Conservation (phyloP, 2,888 invertebrate genomes). For the Melangyna quadrimaculata region DNA sequence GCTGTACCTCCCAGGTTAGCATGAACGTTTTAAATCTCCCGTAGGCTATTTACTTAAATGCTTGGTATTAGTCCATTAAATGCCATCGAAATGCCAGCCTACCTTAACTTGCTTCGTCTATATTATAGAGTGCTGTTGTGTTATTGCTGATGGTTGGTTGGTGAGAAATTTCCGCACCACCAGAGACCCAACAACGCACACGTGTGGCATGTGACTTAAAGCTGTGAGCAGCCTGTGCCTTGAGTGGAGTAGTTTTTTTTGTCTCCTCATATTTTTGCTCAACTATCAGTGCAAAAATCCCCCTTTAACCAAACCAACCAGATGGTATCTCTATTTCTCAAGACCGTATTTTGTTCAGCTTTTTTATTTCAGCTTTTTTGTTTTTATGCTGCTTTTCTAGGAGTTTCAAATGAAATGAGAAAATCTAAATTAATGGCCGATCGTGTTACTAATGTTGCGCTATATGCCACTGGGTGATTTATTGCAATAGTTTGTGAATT, state of each 20-base stretch:
- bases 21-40: slow-evolving; percentile 37
- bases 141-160: slow-evolving; percentile 6
- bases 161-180: slow-evolving; percentile 48
- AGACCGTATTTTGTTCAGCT: slow-evolving; percentile 48
- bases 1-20: slow-evolving; percentile 37
- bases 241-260: slow-evolving; percentile 10
- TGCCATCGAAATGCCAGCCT: slow-evolving; percentile 32
- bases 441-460: slow-evolving; percentile 71
- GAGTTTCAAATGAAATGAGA: slow-evolving; percentile 53
- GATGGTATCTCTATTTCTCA: slow-evolving; percentile 52
- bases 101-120: slow-evolving; percentile 14
- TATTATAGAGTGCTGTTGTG: background rate
- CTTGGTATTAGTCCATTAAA: slow-evolving; percentile 43
- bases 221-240: background rate
- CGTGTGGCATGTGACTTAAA: slow-evolving; percentile 34
- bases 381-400: slow-evolving; percentile 8
- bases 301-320: slow-evolving; percentile 41
- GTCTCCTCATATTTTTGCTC: slow-evolving; percentile 5
- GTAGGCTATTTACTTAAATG: slow-evolving; percentile 67
- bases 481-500: slow-evolving; percentile 46
- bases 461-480: slow-evolving; percentile 72
- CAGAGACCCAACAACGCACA: slow-evolving; percentile 39
- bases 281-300: slow-evolving; percentile 39
- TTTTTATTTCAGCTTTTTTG: slow-evolving; percentile 1
- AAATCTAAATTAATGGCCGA: slow-evolving; percentile 70